Evolutionary conservation across 2,113 vertebrate genomes (phyloP), one percentile per base, ranked within the genome.

Genomic region (Scalopus aquaticus): DNA sequence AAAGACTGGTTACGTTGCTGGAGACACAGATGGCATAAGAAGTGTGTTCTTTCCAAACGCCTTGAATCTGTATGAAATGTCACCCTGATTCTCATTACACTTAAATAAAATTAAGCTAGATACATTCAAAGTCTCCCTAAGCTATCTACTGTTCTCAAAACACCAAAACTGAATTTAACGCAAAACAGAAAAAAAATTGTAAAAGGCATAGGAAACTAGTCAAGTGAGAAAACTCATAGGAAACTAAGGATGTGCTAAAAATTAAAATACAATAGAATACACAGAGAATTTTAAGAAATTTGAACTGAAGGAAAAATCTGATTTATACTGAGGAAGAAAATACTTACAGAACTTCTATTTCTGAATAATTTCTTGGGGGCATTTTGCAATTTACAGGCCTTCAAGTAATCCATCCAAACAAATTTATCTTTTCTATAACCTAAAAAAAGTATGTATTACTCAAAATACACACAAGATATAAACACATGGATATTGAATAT

Each of bases 381-480:
- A 90, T 94, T 96, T 92, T 97, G 83, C 35, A 96, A 95, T 92
- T 91, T 96, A 80, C 70, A 96, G 76, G 80, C 67, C 90, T 96
- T 97, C 79, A 96, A 90, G 56, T 95, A 91, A 96, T 96, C 91
- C 76, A 94, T 94, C 93, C 96, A 96, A 97, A 94, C 83, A 91
- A 94, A 83, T 67, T 95, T 95, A 94, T 97, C 96, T 96, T 95
- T 97, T 94, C 91, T 94, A 69, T 96, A 96, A 90, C 92, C 96
- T 97, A 93, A 91, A 91, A 79, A 91, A 76, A 73, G 13, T 28
- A 85, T 1, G 35, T 30, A 77, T 70, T 77, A 60, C 6, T 88
- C 35, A 87, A 95, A 92, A 94, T 74, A 79, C 11, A 9, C 28
- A 60, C 44, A 88, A 70, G 35, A 91, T 54, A 5, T 65, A 78